These are phyloP conservation scores for Agrenia bidenticulata DNA, from an alignment of 2,888 invertebrate species.

Conservation along the genomic window DNA sequence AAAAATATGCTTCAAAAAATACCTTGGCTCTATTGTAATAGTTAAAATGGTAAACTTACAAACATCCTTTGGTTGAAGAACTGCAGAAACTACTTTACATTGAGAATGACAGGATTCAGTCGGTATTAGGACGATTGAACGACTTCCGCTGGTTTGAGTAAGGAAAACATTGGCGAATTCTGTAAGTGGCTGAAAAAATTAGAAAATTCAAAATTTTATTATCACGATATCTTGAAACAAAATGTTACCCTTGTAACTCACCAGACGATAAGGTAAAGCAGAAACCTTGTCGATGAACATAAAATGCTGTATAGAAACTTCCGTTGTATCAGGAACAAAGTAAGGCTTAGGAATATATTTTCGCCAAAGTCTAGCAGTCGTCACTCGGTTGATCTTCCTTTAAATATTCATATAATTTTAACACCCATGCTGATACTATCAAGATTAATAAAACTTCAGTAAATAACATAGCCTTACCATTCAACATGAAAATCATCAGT, in stretches of 20 bases:
- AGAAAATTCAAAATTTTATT: no score
- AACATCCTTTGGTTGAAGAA: slow-evolving; percentile 70
- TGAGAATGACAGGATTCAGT: slow-evolving; percentile 71
- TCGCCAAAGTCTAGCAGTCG: slow-evolving; percentile 69
- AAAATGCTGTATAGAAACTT: slow-evolving; percentile 68
- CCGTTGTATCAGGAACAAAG: slow-evolving; percentile 60
- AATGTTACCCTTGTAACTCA: neutral
- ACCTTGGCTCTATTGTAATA: no score
- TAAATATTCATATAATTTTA: slow-evolving; percentile 9
- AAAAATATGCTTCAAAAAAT: slow-evolving; percentile 8
- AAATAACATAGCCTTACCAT: slow-evolving; percentile 52
- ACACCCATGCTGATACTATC: neutral
- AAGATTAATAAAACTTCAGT: neutral
- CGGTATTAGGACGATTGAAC: slow-evolving; percentile 73
- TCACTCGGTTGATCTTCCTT: slow-evolving; percentile 78
- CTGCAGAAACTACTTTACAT: slow-evolving; percentile 71
- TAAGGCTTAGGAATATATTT: slow-evolving; percentile 71
- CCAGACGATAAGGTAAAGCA: slow-evolving; percentile 66
- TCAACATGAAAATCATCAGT: slow-evolving; percentile 55
- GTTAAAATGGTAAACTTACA: slow-evolving; percentile 65
- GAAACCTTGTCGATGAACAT: slow-evolving; percentile 72
- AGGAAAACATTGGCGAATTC: slow-evolving; percentile 80
- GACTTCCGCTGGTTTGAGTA: slow-evolving; percentile 70
- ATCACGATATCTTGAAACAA: neutral
- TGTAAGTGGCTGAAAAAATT: slow-evolving; percentile 65